Evolutionary conservation across 2,113 vertebrate species (phyloP).

Genomic region (Pteropus alecto): DNA sequence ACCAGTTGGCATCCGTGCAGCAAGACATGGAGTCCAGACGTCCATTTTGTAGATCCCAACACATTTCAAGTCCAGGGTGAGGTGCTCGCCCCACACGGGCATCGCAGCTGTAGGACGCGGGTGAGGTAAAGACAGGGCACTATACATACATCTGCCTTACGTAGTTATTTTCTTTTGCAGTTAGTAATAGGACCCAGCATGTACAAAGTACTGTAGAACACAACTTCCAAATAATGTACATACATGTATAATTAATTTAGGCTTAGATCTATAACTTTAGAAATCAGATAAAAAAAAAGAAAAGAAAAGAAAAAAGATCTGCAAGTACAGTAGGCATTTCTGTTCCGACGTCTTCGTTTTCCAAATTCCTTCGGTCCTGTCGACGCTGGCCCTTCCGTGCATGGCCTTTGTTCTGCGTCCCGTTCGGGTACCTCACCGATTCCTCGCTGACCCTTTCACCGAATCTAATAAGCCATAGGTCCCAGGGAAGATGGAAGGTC

Average conservation of each 20-base stretch:
- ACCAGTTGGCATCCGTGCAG: neutral
- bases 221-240: conserved; percentile 91
- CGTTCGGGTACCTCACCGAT: conserved; percentile 77
- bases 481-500: conserved; percentile 63
- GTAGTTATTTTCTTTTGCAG: conserved; percentile 84
- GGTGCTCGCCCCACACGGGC: conserved; percentile 39
- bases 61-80: conserved; percentile 1
- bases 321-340: conserved; percentile 69
- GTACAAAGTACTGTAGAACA: conserved; percentile 89
- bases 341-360: conserved; percentile 69
- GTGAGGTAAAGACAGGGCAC: conserved; percentile 73
- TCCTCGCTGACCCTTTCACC: conserved; percentile 62
- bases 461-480: conserved; percentile 87
- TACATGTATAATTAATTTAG: conserved; percentile 84
- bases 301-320: conserved; percentile 36
- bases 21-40: neutral
- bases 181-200: conserved; percentile 89
- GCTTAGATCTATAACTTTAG: conserved; percentile 84
- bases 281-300: conserved; percentile 83
- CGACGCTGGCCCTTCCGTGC: conserved; percentile 58
- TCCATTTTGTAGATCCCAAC: conserved; percentile 25
- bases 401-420: conserved; percentile 76
- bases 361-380: conserved; percentile 31
- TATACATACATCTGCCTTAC: conserved; percentile 96
- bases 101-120: conserved; percentile 65